Base-by-base conservation (phyloP, 2,888 invertebrate species). In the Cephalotes varians region DNA sequence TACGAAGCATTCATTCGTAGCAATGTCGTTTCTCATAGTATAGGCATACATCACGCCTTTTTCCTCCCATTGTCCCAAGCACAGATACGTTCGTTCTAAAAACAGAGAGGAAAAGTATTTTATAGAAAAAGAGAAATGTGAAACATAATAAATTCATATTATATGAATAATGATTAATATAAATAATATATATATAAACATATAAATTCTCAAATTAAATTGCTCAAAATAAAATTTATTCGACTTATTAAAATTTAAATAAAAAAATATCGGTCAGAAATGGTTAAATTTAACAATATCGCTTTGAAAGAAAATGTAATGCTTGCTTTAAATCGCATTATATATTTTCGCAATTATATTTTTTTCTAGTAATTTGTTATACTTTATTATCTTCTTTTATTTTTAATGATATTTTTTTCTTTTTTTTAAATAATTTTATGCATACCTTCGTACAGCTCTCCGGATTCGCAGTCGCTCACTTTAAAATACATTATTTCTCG, bases 401-500 rank as follows among this genome's bases (percentile, higher is more conserved):
- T 3, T n/a, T n/a, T n/a, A n/a, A n/a, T n/a, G n/a, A n/a, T n/a
- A n/a, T n/a, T n/a, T 34, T 21, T 34, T 7, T 25, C 9, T 58
- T 34, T 5, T 12, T 28, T 56, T 62, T 44, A 74, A 9, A 40
- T 34, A 47, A 25, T 71, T 49, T 4, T 21, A 21, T 44, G 40
- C 74, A 64, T 84, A 96, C 96, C 95, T 95, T 96, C 96, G 91
- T 95, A 96, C 54, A 96, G 94, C 93, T 96, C 96, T 49, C 95
- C 93, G 56, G 96, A 95, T 74, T 95, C 94, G 91, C 97, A 97
- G 86, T 96, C 96, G 73, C 95, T 96, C 21, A 96, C 96, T 91
- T 96, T 96, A 92, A 96, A 96, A 90, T 96, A 96, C 96, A 97
- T 96, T 73, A 96, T 95, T 91, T 96, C 96, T 6, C 96, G 96